Percentiles rank a stretch among this genome's conserved stretches.
Evolutionary conservation across 2,797 vertebrate genomes (phyloP).

Genomic region (Forpus xanthops): DNA sequence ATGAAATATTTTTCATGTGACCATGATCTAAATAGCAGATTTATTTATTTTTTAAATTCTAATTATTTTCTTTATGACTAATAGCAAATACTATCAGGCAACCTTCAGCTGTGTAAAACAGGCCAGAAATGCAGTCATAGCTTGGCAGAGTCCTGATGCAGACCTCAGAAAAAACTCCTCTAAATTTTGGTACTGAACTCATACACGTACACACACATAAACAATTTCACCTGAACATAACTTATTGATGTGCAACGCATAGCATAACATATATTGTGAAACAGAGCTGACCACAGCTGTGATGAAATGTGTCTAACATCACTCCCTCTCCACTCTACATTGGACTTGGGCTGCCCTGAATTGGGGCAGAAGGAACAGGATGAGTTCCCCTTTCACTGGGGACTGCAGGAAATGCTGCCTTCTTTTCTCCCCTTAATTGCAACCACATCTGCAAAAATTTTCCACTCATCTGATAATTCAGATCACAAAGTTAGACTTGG

Average conservation of each 20-base stretch:
- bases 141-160: background rate
- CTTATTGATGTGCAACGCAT: background rate
- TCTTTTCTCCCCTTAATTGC: background rate
- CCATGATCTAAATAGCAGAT: background rate
- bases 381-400: background rate
- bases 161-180: background rate
- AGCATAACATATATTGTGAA: background rate
- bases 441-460: background rate
- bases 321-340: background rate
- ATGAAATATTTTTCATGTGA: background rate
- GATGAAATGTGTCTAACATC: too few relatives aligned
- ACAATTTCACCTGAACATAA: too few relatives aligned
- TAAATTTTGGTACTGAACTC: background rate
- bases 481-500: background rate
- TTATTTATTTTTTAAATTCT: background rate
- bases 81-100: background rate
- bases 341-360: background rate
- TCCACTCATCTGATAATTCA: background rate
- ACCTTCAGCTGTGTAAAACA: background rate
- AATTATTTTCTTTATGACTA: background rate
- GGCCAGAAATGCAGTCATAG: background rate
- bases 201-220: rapidly evolving
- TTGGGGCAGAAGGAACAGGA: background rate
- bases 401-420: background rate
- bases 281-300: background rate